Percentiles rank a stretch among this genome's conserved stretches.
phyloP scores from a whole-genome alignment of 2,888 invertebrate species.

The Melipona beecheii region DNA sequence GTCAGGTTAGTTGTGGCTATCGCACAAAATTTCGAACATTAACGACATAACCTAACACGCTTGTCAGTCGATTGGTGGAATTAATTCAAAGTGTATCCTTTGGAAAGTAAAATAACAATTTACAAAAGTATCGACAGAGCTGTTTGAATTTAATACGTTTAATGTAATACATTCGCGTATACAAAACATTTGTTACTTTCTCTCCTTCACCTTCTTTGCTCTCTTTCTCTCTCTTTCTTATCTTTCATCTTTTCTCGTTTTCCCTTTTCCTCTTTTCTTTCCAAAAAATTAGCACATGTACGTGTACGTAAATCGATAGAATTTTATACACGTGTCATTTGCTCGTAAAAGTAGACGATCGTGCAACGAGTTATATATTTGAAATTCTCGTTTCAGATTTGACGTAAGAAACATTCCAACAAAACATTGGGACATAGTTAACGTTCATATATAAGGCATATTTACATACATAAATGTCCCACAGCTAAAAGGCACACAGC shows the following conservation, averaged over 20 bases:
- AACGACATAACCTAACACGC: constrained; percentile 57
- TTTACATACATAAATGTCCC: constrained; percentile 56
- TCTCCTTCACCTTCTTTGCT: neutral
- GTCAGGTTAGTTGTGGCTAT: constrained; percentile 58
- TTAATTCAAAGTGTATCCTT: neutral
- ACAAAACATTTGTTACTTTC: constrained; percentile 6
- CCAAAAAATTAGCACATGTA: no score
- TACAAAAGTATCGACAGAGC: neutral
- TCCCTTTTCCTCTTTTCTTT: no score
- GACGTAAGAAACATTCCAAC: constrained; percentile 55
- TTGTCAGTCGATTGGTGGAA: constrained; percentile 37
- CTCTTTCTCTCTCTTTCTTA: neutral
- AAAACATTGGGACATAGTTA: constrained; percentile 54
- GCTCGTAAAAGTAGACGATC: neutral
- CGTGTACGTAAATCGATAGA: neutral
- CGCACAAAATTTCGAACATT: constrained; percentile 12
- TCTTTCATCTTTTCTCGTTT: no score
- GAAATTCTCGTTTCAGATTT: constrained; percentile 45
- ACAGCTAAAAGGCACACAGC: constrained; percentile 61
- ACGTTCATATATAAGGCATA: constrained; percentile 36
- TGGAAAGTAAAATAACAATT: neutral
- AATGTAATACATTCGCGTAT: neutral
- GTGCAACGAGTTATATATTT: neutral
- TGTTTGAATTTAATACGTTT: neutral
- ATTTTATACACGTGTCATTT: neutral